Percentiles rank a stretch among this genome's conserved stretches.
Evolutionary conservation across 2,888 invertebrate genomes (phyloP).

Genomic region (Mesoligia furuncula): DNA sequence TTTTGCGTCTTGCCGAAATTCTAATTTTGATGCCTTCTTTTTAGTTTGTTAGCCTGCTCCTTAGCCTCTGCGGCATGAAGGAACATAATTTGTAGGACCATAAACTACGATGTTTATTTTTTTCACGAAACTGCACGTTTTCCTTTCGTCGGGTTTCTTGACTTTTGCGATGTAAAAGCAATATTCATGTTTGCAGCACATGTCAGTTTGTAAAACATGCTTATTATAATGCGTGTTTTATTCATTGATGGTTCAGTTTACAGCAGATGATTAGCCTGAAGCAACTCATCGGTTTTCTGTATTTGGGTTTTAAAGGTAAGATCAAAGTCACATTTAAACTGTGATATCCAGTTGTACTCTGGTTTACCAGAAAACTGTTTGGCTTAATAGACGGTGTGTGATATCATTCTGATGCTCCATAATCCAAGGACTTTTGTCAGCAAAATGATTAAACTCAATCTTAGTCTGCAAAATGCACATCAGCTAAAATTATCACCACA

Average conservation of each 20-base stretch:
- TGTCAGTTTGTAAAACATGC: not conserved
- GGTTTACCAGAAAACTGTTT: not conserved
- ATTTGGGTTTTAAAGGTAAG: not conserved
- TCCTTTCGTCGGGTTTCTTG: not conserved
- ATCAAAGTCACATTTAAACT: not conserved
- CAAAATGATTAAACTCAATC: not conserved
- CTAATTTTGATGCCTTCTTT: not conserved
- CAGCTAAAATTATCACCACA: slow-evolving; percentile 1
- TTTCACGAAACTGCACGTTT: not conserved
- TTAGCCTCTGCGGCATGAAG: not conserved
- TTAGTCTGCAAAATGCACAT: not conserved
- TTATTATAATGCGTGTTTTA: not conserved
- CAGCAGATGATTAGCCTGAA: not conserved
- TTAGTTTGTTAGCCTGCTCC: not conserved
- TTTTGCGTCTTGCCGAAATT: not conserved
- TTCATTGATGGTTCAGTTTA: not conserved
- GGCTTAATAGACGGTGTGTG: not conserved
- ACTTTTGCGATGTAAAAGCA: not conserved
- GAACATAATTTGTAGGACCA: not conserved
- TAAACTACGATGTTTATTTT: not conserved
- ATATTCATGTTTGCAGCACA: too few species aligned
- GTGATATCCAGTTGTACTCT: not conserved
- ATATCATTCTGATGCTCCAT: not conserved
- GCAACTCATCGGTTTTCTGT: not conserved
- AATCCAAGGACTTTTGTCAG: not conserved